A percentile compares a stretch with the other conserved stretches of the same genome.
Conservation (phyloP, 1,140 invertebrate species). For the Drosophila lini region DNA sequence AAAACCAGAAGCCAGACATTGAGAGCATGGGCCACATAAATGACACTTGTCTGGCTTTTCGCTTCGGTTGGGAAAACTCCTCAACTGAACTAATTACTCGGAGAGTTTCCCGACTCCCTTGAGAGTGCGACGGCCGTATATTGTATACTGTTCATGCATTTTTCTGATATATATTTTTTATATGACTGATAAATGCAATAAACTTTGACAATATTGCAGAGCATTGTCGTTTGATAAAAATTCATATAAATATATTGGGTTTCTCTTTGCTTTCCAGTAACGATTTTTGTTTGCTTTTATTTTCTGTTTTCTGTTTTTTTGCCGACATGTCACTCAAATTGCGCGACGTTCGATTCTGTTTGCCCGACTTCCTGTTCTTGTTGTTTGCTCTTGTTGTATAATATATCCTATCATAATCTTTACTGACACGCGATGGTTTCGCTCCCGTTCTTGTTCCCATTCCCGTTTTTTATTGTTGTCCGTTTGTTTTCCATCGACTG, state of each 20-base stretch:
- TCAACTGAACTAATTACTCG: conserved; percentile 51
- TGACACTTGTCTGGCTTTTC: conserved; percentile 52
- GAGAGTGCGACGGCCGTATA: neutral
- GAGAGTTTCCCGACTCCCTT: conserved; percentile 25
- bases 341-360: conserved; percentile 64
- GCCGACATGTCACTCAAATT: conserved; percentile 76
- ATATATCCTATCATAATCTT: conserved; percentile 80
- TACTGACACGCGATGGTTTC: conserved; percentile 71
- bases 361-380: conserved; percentile 50
- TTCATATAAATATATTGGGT: conserved; percentile 55
- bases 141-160: neutral
- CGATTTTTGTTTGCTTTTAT: conserved; percentile 9
- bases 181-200: conserved; percentile 70
- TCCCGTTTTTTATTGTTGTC: conserved; percentile 60
- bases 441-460: conserved; percentile 12
- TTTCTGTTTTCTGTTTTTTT: conserved; percentile 10
- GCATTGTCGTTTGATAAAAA: conserved; percentile 63
- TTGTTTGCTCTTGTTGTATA: conserved; percentile 53
- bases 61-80: conserved; percentile 29
- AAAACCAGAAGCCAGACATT: conserved; percentile 26
- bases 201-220: conserved; percentile 67
- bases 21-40: conserved; percentile 27
- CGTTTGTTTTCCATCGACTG: conserved; percentile 29
- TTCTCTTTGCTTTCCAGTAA: conserved; percentile 20
- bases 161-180: conserved; percentile 1